Percentiles rank a stretch among this genome's conserved stretches.
These are phyloP conservation scores for Drosophila villosipedis DNA, from an alignment of 2,888 invertebrate genomes.

Conservation along the genomic window DNA sequence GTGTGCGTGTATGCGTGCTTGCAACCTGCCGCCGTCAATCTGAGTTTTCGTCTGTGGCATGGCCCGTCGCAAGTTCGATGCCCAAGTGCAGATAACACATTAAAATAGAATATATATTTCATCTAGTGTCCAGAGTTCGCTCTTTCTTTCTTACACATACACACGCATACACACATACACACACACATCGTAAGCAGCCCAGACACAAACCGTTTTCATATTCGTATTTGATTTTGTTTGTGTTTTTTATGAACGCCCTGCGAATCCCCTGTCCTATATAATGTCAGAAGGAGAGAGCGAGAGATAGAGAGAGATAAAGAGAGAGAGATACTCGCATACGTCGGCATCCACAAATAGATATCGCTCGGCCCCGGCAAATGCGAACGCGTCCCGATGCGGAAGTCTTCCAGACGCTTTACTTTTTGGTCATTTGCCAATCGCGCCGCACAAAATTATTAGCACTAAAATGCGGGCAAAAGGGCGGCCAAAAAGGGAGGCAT, in stretches of 20 bases:
- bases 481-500: slow-evolving; percentile 5
- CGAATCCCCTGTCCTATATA: slow-evolving; percentile 41
- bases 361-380: slow-evolving; percentile 36
- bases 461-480: slow-evolving; percentile 33
- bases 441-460: slow-evolving; percentile 50
- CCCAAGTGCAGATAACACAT: slow-evolving; percentile 78
- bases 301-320: background rate
- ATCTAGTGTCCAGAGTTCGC: slow-evolving; percentile 69
- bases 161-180: slow-evolving; percentile 15
- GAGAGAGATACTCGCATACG: slow-evolving; percentile 14
- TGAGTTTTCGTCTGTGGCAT: slow-evolving; percentile 44
- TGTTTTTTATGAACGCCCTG: slow-evolving; percentile 49
- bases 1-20: slow-evolving; percentile 10
- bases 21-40: slow-evolving; percentile 34
- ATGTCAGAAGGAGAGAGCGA: background rate
- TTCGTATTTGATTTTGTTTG: slow-evolving; percentile 1
- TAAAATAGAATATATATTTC: slow-evolving; percentile 63
- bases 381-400: slow-evolving; percentile 71
- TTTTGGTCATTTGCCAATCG: slow-evolving; percentile 79
- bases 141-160: slow-evolving; percentile 41
- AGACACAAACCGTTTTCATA: slow-evolving; percentile 60
- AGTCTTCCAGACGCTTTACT: slow-evolving; percentile 74
- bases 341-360: slow-evolving; percentile 59
- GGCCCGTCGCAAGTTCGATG: slow-evolving; percentile 68
- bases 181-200: slow-evolving; percentile 27